Conservation (phyloP, 2,797 vertebrate genomes). For the Morus bassanus region DNA sequence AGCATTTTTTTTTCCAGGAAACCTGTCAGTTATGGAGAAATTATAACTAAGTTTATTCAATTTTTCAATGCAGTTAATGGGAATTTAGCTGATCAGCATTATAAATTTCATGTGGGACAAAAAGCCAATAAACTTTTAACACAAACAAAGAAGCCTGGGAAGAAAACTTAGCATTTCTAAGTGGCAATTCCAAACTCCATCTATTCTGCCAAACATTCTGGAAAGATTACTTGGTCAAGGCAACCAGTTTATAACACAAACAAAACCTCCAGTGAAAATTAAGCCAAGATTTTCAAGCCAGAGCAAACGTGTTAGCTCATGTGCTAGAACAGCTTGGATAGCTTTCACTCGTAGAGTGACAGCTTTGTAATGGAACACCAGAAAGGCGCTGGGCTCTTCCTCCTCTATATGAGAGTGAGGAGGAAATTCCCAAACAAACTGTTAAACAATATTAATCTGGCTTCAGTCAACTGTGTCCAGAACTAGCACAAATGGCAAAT, state of each 20-base stretch:
- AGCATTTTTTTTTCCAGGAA: neutral
- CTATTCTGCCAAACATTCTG: neutral
- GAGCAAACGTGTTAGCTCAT: neutral
- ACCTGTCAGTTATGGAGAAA: neutral
- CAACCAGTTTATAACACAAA: neutral
- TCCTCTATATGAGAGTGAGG: neutral
- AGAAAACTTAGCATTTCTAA: slow-evolving; percentile 33
- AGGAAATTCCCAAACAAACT: neutral
- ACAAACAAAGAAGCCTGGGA: slow-evolving; percentile 45
- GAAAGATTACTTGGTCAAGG: neutral
- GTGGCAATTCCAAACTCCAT: slow-evolving; percentile 11
- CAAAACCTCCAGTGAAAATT: neutral
- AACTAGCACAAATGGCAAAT: neutral
- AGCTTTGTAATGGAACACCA: neutral
- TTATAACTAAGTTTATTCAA: neutral
- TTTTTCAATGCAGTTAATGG: slow-evolving; percentile 20
- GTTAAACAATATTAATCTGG: neutral
- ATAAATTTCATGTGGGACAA: neutral
- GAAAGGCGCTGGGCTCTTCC: neutral
- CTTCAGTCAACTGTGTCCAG: neutral
- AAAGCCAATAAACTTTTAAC: slow-evolving; percentile 48
- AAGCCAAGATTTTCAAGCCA: neutral
- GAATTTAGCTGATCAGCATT: neutral
- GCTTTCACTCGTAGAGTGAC: neutral
- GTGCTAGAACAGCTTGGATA: neutral